Percentiles rank a stretch among this genome's conserved stretches.
These are phyloP conservation scores for Cyanoliseus patagonus DNA, from an alignment of 2,113 vertebrate species.

Conservation along the genomic window DNA sequence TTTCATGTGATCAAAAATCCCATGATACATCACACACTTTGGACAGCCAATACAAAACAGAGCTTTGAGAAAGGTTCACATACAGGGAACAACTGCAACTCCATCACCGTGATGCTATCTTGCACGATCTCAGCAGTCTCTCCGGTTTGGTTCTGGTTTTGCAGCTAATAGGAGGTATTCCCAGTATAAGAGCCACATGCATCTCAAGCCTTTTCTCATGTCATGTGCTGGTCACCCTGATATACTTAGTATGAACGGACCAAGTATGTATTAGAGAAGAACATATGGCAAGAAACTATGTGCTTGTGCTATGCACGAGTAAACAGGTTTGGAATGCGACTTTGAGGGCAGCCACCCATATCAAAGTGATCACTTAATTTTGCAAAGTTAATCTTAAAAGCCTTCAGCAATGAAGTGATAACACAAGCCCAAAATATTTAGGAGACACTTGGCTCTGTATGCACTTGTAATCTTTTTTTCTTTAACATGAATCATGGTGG, in stretches of 20 bases:
- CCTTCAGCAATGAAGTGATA: background rate
- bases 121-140: fast-evolving
- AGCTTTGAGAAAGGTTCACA: background rate
- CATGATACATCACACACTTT: background rate
- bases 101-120: background rate
- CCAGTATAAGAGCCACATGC: background rate
- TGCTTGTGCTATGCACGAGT: background rate
- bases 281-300: background rate
- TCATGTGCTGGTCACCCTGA: background rate
- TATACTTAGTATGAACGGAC: background rate
- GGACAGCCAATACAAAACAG: background rate
- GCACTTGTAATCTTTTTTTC: background rate
- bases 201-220: background rate
- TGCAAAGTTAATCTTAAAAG: background rate
- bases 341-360: background rate
- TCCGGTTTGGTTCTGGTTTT: background rate
- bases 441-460: background rate
- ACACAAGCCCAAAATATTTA: background rate
- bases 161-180: background rate
- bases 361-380: background rate
- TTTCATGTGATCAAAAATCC: background rate
- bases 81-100: background rate
- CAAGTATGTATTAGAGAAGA: background rate
- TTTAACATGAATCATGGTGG: background rate
- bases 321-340: background rate